Base-by-base conservation (phyloP, 2,113 vertebrate species). In the Labeo catla region DNA sequence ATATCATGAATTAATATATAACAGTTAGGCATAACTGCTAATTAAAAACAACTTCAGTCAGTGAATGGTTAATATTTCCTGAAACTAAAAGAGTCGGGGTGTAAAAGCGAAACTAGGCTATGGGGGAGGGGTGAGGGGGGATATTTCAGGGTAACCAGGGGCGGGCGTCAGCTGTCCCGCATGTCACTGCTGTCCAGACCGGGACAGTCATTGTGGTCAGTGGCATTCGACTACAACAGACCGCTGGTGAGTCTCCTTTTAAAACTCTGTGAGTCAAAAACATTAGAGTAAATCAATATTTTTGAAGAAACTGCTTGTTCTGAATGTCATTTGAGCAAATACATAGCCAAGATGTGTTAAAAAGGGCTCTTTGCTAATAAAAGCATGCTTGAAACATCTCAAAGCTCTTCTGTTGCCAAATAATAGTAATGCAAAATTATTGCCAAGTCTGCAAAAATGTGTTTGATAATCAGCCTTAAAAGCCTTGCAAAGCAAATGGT, bases 201-300 rank as follows among this genome's bases (percentile, higher is more conserved):
- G 65, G 76, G 89, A 45, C 36, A 2, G 45, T 84, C 84, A 84
- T 79, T 93, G 89, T 88, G 81, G 61, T 63, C 86, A 73, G 86
- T 15, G 9, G 72, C 84, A 63, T 68, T 87, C 76, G 45, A 54
- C 91, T 87, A 89, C 93, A 92, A 93, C 93, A 92, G 90, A 91
- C 92, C 86, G 88, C 91, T 92, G 94, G 94, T 95, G 92, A 94
- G 95, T 95, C 79, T 90, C 74, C 77, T 54, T 72, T 36, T 63
- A 54, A 80, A 76, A 80, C 52, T 8, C 39, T 49, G 13, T 52
- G 28, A 11, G 68, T 80, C n/a, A 9, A 36, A 50, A 50, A 50
- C 66, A 12, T 4, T 47, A 65, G 28, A 4, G 6, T 19, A 23
- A 52, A 4, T 34, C 13, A 36, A 36, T 11, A 23, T 28, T 39